These are phyloP conservation scores for Heliconius congener DNA, from an alignment of 1,140 invertebrate genomes.

Conservation along the genomic window DNA sequence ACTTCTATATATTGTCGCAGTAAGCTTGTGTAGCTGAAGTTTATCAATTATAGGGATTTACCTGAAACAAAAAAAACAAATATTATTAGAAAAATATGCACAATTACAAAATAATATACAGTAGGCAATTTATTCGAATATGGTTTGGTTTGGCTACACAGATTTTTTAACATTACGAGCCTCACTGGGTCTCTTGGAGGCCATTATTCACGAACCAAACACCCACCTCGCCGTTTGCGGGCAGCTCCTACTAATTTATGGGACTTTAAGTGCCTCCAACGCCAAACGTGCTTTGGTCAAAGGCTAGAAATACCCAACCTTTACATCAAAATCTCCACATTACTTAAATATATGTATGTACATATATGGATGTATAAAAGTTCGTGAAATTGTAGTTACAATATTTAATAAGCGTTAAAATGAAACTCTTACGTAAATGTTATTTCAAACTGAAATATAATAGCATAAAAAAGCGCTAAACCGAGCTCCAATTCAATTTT, in stretches of 20 bases:
- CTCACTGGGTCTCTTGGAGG: conserved; percentile 55
- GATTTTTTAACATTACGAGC: conserved; percentile 66
- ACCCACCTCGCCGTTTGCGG: conserved; percentile 73
- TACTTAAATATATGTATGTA: conserved; percentile 13
- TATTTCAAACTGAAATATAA: conserved; percentile 13
- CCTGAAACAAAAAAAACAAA: conserved; percentile 44
- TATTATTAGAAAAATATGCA: conserved; percentile 27
- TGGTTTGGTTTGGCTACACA: conserved; percentile 43
- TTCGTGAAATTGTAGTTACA: background rate
- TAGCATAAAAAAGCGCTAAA: conserved; percentile 15
- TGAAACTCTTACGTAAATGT: background rate
- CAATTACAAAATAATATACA: background rate
- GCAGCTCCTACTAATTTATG: conserved; percentile 73
- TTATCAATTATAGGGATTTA: conserved; percentile 17
- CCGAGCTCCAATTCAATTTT: conserved; percentile 37
- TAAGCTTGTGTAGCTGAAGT: too few species aligned
- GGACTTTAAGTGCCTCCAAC: conserved; percentile 68
- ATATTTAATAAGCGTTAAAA: conserved; percentile 1
- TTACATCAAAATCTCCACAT: conserved; percentile 30
- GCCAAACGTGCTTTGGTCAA: conserved; percentile 52
- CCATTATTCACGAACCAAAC: conserved; percentile 74
- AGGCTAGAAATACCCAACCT: conserved; percentile 49
- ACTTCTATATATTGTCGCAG: too few species aligned
- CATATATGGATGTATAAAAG: background rate
- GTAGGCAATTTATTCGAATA: conserved; percentile 51